phyloP scores from a whole-genome alignment of 2,113 vertebrate species.

The Aegypius monachus region DNA sequence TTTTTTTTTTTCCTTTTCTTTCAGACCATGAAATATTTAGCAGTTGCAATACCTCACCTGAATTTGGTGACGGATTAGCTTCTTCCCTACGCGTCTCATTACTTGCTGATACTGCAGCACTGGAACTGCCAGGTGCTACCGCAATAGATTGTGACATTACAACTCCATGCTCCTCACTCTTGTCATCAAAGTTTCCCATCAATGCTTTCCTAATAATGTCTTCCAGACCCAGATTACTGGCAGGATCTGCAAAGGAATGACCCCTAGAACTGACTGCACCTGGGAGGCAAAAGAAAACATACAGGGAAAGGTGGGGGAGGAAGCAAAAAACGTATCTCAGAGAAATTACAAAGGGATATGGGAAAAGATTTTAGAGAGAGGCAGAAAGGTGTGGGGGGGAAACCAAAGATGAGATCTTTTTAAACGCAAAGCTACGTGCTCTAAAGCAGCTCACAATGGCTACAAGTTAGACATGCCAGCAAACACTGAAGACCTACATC shows the following conservation, averaged over 20 bases:
- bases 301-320: not conserved
- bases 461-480: not conserved
- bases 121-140: conserved; percentile 59
- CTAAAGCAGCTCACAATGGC: not conserved
- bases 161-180: conserved; percentile 88
- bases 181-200: conserved; percentile 96
- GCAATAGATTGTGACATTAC: conserved; percentile 75
- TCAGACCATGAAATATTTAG: not conserved
- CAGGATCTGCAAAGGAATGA: conserved; percentile 94
- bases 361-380: not conserved
- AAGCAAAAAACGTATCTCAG: not conserved
- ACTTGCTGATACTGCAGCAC: conserved; percentile 53
- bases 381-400: not conserved
- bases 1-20: not conserved
- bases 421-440: not conserved
- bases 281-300: conserved; percentile 66
- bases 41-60: conserved; percentile 71
- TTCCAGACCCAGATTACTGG: conserved; percentile 94
- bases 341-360: not conserved
- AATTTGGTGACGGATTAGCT: conserved; percentile 88
- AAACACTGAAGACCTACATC: not conserved
- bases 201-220: conserved; percentile 98
- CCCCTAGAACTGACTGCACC: conserved; percentile 89
- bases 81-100: conserved; percentile 85
- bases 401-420: not conserved